Conservation (phyloP, 2,113 vertebrate species). For the Aldabrachelys gigantea region DNA sequence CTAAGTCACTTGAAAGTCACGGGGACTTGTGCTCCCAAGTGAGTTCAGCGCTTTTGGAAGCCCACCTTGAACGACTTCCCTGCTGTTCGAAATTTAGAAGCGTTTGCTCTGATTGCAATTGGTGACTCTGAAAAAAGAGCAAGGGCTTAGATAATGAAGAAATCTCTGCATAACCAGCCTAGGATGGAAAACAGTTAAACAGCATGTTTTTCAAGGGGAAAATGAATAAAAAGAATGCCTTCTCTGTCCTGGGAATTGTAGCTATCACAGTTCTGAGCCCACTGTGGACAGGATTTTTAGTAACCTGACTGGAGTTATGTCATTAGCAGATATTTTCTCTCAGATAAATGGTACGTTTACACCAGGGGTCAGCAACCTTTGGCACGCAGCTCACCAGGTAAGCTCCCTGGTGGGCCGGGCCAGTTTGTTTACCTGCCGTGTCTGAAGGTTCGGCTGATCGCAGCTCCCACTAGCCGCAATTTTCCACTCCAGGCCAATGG, state of each 20-base stretch:
- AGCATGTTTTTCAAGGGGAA: neutral
- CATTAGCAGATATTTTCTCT: neutral
- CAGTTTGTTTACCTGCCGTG: too few species aligned
- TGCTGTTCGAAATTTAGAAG: neutral
- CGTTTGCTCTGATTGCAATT: neutral
- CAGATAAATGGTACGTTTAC: neutral
- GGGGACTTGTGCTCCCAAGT: neutral
- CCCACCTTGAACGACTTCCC: neutral
- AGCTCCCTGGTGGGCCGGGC: too few species aligned
- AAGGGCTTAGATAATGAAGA: neutral
- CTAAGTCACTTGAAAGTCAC: neutral
- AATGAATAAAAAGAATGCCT: neutral
- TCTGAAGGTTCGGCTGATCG: too few species aligned
- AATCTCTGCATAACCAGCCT: neutral
- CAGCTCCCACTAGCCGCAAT: too few species aligned
- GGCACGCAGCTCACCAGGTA: too few species aligned
- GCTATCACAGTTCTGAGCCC: neutral
- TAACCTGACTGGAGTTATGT: neutral
- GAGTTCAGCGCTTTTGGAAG: neutral
- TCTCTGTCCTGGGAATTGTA: neutral
- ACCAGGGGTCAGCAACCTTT: too few species aligned
- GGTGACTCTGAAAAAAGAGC: neutral
- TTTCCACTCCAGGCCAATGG: too few species aligned
- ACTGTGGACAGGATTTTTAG: fast-evolving
- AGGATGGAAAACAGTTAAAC: neutral